Evolutionary conservation across 2,888 invertebrate genomes (phyloP), one percentile per base, ranked within the genome.

Genomic region (Ptilodon capucinus): DNA sequence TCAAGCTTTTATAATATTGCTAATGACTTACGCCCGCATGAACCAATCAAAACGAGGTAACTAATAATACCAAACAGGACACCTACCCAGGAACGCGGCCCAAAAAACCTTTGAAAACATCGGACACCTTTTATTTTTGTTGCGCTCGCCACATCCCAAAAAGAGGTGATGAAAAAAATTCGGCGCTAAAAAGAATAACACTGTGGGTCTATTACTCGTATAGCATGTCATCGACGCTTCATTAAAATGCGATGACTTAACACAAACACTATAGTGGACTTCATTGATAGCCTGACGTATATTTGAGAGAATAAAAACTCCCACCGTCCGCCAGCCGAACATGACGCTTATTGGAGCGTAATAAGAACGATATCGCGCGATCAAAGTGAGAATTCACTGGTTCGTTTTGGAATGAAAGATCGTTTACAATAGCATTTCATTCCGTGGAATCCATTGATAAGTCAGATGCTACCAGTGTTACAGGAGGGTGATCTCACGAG

Each of bases 201-300:
- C 81, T 74, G 82, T 74, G 81, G 85, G 86, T 90, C 90, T 86
- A 89, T 91, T 89, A 90, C 86, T 81, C 79, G 85, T 89, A 85
- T 82, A 81, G 89, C 91, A 86, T 89, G 91, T 91, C 91, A 91
- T 91, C 90, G 88, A 81, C 77, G 84, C 83, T 90, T 91, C 91
- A 91, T 91, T 91, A 91, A 91, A 91, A 91, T 83, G 71, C 87
- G 88, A 91, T 91, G 91, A 91, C 91, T 91, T 80, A 80, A 88
- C 91, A 90, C 78, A 88, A 90, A 88, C 80, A 85, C 74, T 73
- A 84, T 83, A 86, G 84, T 88, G 86, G 86, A 87, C 89, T 91
- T 90, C 91, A 91, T 91, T 91, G 91, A 91, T 89, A 87, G 87
- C 83, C 86, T 75, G 83, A 87, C 88, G 86, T 87, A 84, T 84